Evolutionary conservation across 2,113 vertebrate species (phyloP).

Genomic region (Notarius lentiginosus): DNA sequence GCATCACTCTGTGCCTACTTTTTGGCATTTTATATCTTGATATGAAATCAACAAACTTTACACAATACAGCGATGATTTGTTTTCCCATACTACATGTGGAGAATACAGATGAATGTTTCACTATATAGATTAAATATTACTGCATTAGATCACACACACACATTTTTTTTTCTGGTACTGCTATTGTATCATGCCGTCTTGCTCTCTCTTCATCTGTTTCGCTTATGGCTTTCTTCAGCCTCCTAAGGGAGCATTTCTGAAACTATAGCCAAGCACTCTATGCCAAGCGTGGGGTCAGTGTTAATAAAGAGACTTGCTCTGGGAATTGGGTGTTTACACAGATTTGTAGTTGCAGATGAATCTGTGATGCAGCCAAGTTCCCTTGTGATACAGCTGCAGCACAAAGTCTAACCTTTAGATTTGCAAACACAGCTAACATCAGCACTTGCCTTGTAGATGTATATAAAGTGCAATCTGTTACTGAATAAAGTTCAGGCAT

Average conservation of each 20-base stretch:
- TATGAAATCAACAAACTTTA: not conserved
- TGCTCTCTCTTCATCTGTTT: not conserved
- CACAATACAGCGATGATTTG: not conserved
- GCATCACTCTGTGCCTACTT: not conserved
- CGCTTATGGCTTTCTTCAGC: constrained; percentile 41
- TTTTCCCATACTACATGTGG: not conserved
- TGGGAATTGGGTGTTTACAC: constrained; percentile 35
- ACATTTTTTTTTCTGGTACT: not conserved
- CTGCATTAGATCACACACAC: not conserved
- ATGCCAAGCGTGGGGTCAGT: constrained; percentile 42
- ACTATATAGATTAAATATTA: not conserved
- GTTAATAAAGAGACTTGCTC: constrained; percentile 47
- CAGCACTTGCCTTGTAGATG: not conserved
- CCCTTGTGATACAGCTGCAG: constrained; percentile 22
- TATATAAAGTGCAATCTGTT: constrained; percentile 21
- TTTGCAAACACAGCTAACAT: constrained; percentile 8
- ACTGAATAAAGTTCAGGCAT: constrained; percentile 6
- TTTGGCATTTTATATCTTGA: not conserved
- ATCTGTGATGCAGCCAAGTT: constrained; percentile 22
- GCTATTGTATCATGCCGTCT: not conserved
- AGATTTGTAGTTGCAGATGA: constrained; percentile 18
- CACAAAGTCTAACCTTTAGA: constrained; percentile 30
- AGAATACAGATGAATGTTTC: not conserved
- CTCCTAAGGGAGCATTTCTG: constrained; percentile 43
- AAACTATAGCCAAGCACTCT: constrained; percentile 24